These are phyloP conservation scores for Anguilla obscura DNA, from an alignment of 2,797 vertebrate species.

Conservation along the genomic window DNA sequence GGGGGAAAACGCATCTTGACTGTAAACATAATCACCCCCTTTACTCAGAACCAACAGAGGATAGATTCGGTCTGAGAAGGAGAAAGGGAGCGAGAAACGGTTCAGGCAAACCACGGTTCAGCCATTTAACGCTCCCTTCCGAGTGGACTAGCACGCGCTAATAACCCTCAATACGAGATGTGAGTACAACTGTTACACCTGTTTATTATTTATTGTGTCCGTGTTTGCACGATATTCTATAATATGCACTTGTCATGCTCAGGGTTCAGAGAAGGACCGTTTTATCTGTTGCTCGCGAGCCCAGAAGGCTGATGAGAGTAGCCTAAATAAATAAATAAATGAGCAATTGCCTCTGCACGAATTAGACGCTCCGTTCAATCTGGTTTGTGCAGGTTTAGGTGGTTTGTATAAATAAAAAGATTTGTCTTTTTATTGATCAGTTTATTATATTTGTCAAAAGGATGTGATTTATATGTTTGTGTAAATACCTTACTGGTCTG, in stretches of 20 bases:
- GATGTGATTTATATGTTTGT: not conserved
- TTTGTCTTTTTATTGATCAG: not conserved
- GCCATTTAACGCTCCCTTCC: slow-evolving; percentile 51
- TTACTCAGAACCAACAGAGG: slow-evolving; percentile 51
- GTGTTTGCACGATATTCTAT: slow-evolving; percentile 16
- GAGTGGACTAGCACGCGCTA: slow-evolving; percentile 42
- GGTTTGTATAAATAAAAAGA: not conserved
- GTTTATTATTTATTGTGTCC: not conserved
- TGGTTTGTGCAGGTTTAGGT: slow-evolving; percentile 1
- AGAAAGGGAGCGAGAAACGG: slow-evolving; percentile 65
- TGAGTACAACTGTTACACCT: slow-evolving; percentile 42
- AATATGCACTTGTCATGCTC: not conserved
- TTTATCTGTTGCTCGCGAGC: not conserved
- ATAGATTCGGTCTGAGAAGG: slow-evolving; percentile 57
- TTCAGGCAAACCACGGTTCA: slow-evolving; percentile 65
- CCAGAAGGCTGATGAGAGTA: not conserved
- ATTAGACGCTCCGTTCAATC: not conserved
- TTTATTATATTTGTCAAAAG: slow-evolving; percentile 1
- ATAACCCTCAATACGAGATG: slow-evolving; percentile 48
- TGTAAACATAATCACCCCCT: slow-evolving; percentile 23
- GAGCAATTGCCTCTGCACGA: not conserved
- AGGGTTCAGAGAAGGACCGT: not conserved
- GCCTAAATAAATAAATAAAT: slow-evolving; percentile 29
- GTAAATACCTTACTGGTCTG: not conserved
- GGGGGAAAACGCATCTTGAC: slow-evolving; percentile 26